Conservation (phyloP, 2,113 vertebrate species). For the Tachysurus vachellii region DNA sequence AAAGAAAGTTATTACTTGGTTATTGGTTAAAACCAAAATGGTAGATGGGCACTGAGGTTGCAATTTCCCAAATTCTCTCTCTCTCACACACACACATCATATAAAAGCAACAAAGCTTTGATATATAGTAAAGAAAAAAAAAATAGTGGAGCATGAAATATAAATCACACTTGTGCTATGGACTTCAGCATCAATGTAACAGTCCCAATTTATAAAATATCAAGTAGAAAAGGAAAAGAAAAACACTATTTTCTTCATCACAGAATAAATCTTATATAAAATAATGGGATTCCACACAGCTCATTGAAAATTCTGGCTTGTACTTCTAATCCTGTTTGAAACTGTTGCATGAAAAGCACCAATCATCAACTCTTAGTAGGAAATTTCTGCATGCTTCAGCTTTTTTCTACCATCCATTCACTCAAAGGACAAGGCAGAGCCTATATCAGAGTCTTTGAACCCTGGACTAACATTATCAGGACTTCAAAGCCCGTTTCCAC, state of each 20-base stretch:
- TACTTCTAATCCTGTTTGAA: conserved; percentile 45
- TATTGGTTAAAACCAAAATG: conserved; percentile 3
- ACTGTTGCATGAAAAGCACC: conserved; percentile 48
- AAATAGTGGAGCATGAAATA: neutral
- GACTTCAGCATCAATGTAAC: neutral
- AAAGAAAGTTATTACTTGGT: conserved; percentile 3
- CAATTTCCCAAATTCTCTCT: neutral
- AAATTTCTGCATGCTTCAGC: conserved; percentile 46
- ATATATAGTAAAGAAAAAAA: neutral
- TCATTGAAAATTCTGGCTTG: conserved; percentile 28
- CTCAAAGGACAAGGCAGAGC: conserved; percentile 67
- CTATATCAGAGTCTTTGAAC: conserved; percentile 69
- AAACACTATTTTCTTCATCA: neutral
- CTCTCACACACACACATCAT: neutral
- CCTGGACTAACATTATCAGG: conserved; percentile 65
- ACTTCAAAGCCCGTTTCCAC: conserved; percentile 68
- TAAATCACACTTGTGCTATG: neutral
- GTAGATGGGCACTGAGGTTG: conserved; percentile 16
- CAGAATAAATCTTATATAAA: neutral
- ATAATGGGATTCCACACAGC: conserved; percentile 7
- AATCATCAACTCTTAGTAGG: conserved; percentile 37
- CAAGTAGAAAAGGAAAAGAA: neutral
- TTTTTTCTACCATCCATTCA: conserved; percentile 70
- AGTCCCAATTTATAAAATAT: neutral
- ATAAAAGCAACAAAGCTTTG: neutral